Evolutionary conservation across 2,797 vertebrate genomes (phyloP), one percentile per base, ranked within the genome.

Genomic region (Xerus rutilus): DNA sequence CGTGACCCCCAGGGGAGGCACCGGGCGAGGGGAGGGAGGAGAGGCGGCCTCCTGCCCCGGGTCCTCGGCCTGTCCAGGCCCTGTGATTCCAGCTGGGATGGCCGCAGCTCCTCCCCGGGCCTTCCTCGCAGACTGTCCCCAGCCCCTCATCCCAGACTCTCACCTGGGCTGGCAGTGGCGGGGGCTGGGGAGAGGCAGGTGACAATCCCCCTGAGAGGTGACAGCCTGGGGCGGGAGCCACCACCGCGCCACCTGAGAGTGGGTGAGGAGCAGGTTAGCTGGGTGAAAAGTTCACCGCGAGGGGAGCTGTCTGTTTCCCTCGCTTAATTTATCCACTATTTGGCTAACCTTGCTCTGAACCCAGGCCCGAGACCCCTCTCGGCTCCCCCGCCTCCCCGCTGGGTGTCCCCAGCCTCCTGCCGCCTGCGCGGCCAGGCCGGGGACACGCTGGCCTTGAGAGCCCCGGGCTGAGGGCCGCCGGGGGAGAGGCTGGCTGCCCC

Each of bases 281-380:
- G 98, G 98, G 98, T 98, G 98, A 98, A 99, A 99, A 99, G 98
- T 99, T 99, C 99, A 99, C 98, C 65, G 97, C 84, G 98, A 98
- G 99, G 98, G 98, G 98, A 99, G 98, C 98, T 98, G 99, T 99
- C 99, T 99, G 98, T 99, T 99, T 98, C 98, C 98, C 98, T 98
- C 91, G 98, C 98, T 98, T 99, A 99, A 99, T 99, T 99, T 99
- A 99, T 99, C 99, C 98, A 98, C 98, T 99, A 99, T 99, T 99
- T 99, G 99, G 99, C 99, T 99, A 99, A 99, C 99, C 99, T 99
- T 99, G 99, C 98, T 99, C 99, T 99, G 99, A 99, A 99, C 99
- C 98, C 99, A 98, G 98, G 98, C 99, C 98, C 45, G 98, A 99
- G 99, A 99, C 98, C 99, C 99, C 98, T 98, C 98, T 99, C 98